A percentile compares a stretch with the other conserved stretches of the same genome.
phyloP scores from a whole-genome alignment of 2,113 vertebrate genomes.

The Mus musculus region GRCm39 chr2:73898501-73899000 shows the following conservation, averaged over 20 bases:
- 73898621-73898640: background rate
- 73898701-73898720: background rate
- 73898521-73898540: background rate
- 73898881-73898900: constrained; percentile 4
- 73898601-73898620: background rate
- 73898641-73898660: background rate
- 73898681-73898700: background rate
- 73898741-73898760: constrained; percentile 13
- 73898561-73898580: background rate
- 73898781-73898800: constrained; percentile 14
- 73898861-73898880: background rate
- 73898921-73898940: constrained; percentile 4
- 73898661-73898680: constrained; percentile 26
- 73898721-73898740: constrained; percentile 31
- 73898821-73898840: background rate
- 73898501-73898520: background rate
- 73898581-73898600: background rate
- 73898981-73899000: background rate
- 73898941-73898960: background rate
- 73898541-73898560: background rate
- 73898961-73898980: background rate
- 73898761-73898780: background rate
- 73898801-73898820: constrained; percentile 10
- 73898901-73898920: constrained; percentile 46
- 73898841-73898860: constrained; percentile 25